phyloP scores from a whole-genome alignment of 2,113 vertebrate genomes.

The Furnarius figulus region DNA sequence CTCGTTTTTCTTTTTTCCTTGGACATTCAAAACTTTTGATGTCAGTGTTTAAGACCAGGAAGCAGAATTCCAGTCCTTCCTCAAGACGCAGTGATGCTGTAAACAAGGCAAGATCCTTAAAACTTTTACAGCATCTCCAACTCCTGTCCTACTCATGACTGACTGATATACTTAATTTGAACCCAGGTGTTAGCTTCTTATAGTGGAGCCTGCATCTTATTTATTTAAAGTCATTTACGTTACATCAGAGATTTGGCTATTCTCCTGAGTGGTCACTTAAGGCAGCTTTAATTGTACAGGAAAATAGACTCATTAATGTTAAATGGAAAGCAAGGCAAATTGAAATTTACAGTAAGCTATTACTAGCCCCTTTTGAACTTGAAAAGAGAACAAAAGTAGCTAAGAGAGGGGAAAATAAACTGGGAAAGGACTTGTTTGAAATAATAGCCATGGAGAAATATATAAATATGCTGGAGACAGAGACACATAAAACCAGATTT shows the following conservation, averaged over 20 bases:
- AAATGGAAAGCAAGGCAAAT: not conserved
- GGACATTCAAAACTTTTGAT: not conserved
- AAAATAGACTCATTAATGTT: slow-evolving; percentile 3
- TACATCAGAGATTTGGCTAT: not conserved
- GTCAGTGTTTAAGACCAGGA: not conserved
- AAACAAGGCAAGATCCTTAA: not conserved
- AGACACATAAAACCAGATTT: not conserved
- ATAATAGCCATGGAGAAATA: not conserved
- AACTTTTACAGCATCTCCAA: not conserved
- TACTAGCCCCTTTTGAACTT: not conserved
- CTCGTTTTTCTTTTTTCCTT: not conserved
- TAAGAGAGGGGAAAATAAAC: not conserved
- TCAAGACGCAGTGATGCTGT: not conserved
- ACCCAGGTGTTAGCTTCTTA: not conserved
- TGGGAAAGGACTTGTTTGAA: not conserved
- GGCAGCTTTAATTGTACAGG: not conserved
- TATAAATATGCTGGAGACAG: not conserved
- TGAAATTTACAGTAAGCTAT: slow-evolving; percentile 21
- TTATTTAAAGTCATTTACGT: not conserved
- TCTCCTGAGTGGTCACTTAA: not conserved
- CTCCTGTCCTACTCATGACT: not conserved
- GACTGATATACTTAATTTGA: not conserved
- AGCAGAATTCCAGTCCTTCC: not conserved
- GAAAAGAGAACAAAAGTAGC: not conserved
- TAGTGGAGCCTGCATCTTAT: not conserved